Conservation (phyloP, 2,888 invertebrate genomes). For the Acrocyrtus sp. region DNA sequence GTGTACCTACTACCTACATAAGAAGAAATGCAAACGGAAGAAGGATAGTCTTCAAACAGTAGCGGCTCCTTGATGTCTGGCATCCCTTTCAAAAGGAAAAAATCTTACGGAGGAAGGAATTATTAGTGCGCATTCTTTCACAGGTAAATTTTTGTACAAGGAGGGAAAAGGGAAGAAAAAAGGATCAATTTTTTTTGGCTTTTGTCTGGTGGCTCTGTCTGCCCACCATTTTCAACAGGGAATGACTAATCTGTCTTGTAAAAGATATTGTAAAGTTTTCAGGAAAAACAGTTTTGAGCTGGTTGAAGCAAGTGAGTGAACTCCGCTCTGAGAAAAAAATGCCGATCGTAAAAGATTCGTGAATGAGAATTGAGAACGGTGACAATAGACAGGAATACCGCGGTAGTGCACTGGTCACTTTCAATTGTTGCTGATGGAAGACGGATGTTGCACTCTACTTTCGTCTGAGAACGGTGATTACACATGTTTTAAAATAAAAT, state of each 20-base stretch:
- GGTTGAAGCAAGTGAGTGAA: background rate
- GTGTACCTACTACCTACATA: background rate
- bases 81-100: conserved; percentile 5
- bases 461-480: no score
- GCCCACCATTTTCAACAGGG: background rate
- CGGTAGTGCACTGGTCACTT: background rate
- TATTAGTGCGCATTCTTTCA: background rate
- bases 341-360: background rate
- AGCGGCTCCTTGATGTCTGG: conserved; percentile 45
- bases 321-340: no score
- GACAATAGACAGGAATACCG: background rate
- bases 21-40: background rate
- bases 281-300: background rate
- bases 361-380: background rate
- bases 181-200: background rate
- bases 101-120: background rate
- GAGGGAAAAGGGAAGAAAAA: background rate
- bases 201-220: background rate
- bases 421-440: background rate
- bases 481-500: no score
- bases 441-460: background rate
- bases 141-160: background rate
- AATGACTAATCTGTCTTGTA: conserved; percentile 10
- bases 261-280: conserved; percentile 5
- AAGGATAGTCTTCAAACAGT: conserved; percentile 7